These are phyloP conservation scores for Amphiprion percula DNA, from an alignment of 2,113 vertebrate genomes.

Conservation along the genomic window DNA sequence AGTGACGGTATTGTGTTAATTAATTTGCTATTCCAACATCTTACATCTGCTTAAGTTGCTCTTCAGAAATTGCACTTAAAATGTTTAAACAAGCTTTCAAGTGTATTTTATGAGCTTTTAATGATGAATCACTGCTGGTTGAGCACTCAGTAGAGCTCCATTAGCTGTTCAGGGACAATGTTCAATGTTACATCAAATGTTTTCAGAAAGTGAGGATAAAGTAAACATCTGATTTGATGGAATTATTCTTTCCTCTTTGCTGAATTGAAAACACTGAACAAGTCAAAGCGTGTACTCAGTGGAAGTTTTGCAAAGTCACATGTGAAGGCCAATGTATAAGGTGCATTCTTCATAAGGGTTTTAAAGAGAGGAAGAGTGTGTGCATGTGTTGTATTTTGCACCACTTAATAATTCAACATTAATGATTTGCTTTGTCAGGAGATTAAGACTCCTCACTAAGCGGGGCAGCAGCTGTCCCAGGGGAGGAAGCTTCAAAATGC, in stretches of 20 bases:
- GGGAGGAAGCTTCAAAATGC: slow-evolving; percentile 34
- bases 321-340: too few species aligned
- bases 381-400: slow-evolving; percentile 11
- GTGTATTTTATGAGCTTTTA: background rate
- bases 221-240: slow-evolving; percentile 3
- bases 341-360: background rate
- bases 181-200: background rate
- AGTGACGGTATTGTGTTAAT: background rate
- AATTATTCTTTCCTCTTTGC: background rate
- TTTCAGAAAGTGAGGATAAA: background rate
- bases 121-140: background rate
- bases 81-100: background rate
- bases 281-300: background rate
- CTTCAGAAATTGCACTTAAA: background rate
- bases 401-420: slow-evolving; percentile 71
- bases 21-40: too few species aligned
- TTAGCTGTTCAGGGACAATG: background rate
- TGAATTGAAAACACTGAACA: background rate
- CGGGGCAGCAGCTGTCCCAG: slow-evolving; percentile 12
- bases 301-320: background rate
- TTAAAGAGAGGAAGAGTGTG: background rate
- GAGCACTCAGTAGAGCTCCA: background rate
- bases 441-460: slow-evolving; percentile 65
- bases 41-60: background rate
- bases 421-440: slow-evolving; percentile 66